Evolutionary conservation across 2,888 invertebrate species (phyloP), one percentile per base, ranked within the genome.

Genomic region (Standfussiana lucernea): DNA sequence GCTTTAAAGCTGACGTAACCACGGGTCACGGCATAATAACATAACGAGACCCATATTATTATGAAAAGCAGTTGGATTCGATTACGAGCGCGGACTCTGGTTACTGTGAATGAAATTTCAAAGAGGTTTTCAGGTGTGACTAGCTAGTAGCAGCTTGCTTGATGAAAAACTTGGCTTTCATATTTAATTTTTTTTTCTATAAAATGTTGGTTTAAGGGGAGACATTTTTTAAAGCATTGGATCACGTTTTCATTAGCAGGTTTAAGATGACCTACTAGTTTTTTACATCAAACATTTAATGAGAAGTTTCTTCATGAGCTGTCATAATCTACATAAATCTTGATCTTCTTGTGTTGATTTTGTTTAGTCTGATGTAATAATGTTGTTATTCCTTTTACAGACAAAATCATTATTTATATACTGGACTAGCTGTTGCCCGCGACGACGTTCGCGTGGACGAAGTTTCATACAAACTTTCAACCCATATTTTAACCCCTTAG

Each of bases 61-160:
- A 82, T 84, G 79, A 82, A 78, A 83, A 80, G 78, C 78, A 80
- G 68, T 66, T 59, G 42, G 67, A 72, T 73, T 77, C 65, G 86
- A 86, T 79, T 84, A 80, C 67, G 62, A 72, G 68, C 18, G 59
- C 53, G 62, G n/a, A 67, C 42, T 37, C 21, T 37, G 40, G 37
- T 74, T 59, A 18, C 42, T 50, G 68, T 66, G 86, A 69, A 24
- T 74, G 28, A 65, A 62, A 85, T 83, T 50, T 37, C 13, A 53
- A 76, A 76, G 24, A 71, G 68, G n/a, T 68, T 76, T 42, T 64
- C 24, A 42, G 42, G 7, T 66, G 50, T 8, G 50, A 59, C 47
- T 11, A 59, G 18, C 42, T 24, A 18, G 42, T 72, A 62, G 24
- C 35, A 62, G 15, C 24, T 3, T 45, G 50, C 28, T 24, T 76